Evolutionary conservation across 2,113 vertebrate species (phyloP).

Genomic region (Gymnocephalus cernua): DNA sequence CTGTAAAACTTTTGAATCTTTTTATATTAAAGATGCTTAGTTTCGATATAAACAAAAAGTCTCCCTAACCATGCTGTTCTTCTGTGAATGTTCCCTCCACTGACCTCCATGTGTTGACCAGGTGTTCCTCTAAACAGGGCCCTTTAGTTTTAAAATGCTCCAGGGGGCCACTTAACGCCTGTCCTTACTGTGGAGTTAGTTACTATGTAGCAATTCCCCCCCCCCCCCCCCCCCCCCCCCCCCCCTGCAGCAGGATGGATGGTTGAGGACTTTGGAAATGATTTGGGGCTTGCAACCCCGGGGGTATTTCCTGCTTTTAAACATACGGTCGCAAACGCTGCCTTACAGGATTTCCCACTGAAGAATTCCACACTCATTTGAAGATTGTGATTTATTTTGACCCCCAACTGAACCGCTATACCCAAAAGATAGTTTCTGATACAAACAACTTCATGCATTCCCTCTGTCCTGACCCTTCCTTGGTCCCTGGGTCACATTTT

Average conservation of each 20-base stretch:
- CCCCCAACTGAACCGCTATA: not conserved
- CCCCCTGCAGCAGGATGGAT: conserved; percentile 10
- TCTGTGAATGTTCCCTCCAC: conserved; percentile 5
- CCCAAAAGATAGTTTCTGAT: not conserved
- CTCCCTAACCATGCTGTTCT: not conserved
- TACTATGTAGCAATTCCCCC: conserved; percentile 20
- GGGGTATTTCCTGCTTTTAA: conserved; percentile 71
- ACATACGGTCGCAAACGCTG: conserved; percentile 26
- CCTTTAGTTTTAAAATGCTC: conserved; percentile 39
- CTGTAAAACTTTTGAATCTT: not conserved
- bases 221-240: conserved; percentile 38
- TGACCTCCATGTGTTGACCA: conserved; percentile 58
- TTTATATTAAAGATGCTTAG: not conserved
- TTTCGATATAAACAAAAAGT: not conserved
- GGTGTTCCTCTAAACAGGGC: conserved; percentile 51
- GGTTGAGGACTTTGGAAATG: conserved; percentile 16
- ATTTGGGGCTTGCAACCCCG: conserved; percentile 25
- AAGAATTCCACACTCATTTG: not conserved
- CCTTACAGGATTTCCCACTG: not conserved
- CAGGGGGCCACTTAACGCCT: conserved; percentile 57
- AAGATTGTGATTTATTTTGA: not conserved
- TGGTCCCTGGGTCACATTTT: not conserved
- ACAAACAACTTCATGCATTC: not conserved
- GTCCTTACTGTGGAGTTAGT: conserved; percentile 34
- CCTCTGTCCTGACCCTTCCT: not conserved